A percentile compares a stretch with the other conserved stretches of the same genome.
Evolutionary conservation across 2,113 vertebrate genomes (phyloP).

Genomic region (Eretmochelys imbricata): DNA sequence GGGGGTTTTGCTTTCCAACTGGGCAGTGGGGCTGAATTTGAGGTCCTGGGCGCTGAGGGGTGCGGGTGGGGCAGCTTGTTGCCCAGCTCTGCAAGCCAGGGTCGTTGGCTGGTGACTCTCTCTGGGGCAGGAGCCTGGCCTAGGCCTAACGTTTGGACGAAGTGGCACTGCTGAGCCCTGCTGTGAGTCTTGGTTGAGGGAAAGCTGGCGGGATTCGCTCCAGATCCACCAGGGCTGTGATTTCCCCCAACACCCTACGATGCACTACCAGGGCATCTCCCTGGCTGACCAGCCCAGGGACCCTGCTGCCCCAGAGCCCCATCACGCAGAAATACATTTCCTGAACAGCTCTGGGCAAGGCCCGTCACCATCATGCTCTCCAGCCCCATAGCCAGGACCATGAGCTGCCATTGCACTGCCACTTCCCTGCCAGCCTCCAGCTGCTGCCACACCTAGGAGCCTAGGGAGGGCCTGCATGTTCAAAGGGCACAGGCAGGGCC

Average conservation of each 20-base stretch:
- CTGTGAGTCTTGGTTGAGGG: not conserved
- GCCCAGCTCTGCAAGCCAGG: not conserved
- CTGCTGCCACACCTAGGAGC: not conserved
- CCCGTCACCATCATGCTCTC: not conserved
- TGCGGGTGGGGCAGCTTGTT: not conserved
- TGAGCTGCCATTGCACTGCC: not conserved
- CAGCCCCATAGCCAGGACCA: not conserved
- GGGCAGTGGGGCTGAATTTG: not conserved
- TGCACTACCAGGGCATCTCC: not conserved
- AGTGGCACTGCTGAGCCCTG: not conserved
- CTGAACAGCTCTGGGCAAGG: not conserved
- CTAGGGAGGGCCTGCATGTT: not conserved
- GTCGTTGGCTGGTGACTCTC: not conserved
- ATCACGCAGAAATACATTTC: not conserved
- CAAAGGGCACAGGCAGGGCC: not conserved
- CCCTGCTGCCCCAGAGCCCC: not conserved
- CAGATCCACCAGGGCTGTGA: not conserved
- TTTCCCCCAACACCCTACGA: rapidly evolving
- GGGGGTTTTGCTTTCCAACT: not conserved
- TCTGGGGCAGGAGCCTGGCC: not conserved
- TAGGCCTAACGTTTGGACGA: not conserved
- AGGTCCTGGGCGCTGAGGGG: not conserved
- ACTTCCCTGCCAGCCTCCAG: not conserved
- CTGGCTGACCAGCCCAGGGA: not conserved
- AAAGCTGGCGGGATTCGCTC: not conserved